Evolutionary conservation across 2,797 vertebrate species (phyloP).

Genomic region (Balearica regulorum): DNA sequence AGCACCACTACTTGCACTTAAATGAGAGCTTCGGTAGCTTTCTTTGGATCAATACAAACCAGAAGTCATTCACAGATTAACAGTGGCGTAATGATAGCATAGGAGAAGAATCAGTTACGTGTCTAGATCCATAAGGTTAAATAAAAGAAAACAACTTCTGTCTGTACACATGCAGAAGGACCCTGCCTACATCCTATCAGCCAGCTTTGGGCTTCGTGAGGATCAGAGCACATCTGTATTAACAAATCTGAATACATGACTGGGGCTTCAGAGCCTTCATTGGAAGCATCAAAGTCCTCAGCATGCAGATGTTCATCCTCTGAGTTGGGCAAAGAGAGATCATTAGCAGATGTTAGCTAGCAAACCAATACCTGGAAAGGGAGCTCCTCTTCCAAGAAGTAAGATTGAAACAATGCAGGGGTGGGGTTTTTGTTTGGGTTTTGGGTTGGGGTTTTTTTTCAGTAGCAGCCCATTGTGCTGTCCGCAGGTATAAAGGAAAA

Average conservation of each 20-base stretch:
- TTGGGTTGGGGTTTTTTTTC: neutral
- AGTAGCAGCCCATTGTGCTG: neutral
- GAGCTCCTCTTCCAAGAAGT: neutral
- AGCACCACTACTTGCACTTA: neutral
- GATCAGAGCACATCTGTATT: neutral
- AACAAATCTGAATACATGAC: rapidly evolving
- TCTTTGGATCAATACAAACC: neutral
- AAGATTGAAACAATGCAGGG: neutral
- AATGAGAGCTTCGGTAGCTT: neutral
- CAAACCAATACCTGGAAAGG: neutral
- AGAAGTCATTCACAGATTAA: neutral
- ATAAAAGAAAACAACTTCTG: neutral
- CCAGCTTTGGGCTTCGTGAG: neutral
- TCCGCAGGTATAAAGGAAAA: neutral
- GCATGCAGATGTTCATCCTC: neutral
- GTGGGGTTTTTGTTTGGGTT: too few relatives aligned
- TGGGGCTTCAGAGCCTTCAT: neutral
- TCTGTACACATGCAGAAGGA: neutral
- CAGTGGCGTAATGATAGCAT: neutral
- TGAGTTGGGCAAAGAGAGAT: neutral
- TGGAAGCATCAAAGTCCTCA: neutral
- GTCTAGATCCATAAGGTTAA: neutral
- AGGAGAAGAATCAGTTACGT: neutral
- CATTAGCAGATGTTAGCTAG: neutral
- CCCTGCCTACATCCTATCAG: neutral